A percentile compares a stretch with the other conserved stretches of the same genome.
Evolutionary conservation across 2,888 invertebrate species (phyloP).

Genomic region (Plebejus anna): DNA sequence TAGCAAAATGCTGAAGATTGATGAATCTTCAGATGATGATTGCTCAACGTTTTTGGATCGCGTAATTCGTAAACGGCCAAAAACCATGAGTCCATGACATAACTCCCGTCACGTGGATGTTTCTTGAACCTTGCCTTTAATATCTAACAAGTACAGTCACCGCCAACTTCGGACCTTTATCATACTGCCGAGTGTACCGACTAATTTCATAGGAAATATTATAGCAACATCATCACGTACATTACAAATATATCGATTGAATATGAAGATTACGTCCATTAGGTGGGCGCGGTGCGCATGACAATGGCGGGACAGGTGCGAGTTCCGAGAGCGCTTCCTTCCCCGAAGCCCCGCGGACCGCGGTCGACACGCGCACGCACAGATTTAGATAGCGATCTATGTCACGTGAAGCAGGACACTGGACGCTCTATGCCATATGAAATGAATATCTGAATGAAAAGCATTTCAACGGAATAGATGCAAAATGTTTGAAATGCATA

Average conservation of each 20-base stretch:
- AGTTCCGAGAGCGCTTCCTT: slow-evolving; percentile 62
- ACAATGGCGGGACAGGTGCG: slow-evolving; percentile 44
- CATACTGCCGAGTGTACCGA: slow-evolving; percentile 8
- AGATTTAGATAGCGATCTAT: slow-evolving; percentile 29
- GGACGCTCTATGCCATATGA: slow-evolving; percentile 23
- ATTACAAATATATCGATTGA: slow-evolving; percentile 33
- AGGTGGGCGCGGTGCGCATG: slow-evolving; percentile 39
- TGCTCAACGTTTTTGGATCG: no score
- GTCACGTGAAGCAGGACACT: slow-evolving; percentile 20
- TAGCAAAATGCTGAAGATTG: no score
- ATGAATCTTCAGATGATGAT: no score
- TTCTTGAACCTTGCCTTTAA: no score
- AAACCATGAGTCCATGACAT: no score
- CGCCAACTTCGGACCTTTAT: neutral
- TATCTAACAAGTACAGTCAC: neutral
- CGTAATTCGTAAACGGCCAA: no score
- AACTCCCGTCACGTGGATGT: no score
- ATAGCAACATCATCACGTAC: slow-evolving; percentile 24
- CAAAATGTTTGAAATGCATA: neutral
- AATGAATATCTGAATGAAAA: slow-evolving; percentile 4
- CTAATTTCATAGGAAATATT: slow-evolving; percentile 28
- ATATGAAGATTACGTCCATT: slow-evolving; percentile 36
- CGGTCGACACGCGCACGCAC: slow-evolving; percentile 45
- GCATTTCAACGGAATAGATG: neutral
- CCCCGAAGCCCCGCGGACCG: slow-evolving; percentile 50